phyloP scores from a whole-genome alignment of 2,797 vertebrate genomes.

The Yasuhikotakia modesta region DNA sequence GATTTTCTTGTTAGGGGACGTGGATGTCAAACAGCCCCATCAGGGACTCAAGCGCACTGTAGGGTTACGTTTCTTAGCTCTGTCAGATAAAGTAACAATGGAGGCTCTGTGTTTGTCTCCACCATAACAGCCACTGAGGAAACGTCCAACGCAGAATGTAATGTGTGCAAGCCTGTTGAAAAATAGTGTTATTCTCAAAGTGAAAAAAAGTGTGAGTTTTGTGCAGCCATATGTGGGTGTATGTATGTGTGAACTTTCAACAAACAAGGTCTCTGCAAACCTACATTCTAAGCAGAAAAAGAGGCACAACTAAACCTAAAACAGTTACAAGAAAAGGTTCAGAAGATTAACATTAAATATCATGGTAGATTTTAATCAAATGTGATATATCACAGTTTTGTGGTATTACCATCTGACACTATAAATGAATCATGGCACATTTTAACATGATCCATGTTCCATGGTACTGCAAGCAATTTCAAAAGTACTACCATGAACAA shows the following conservation, averaged over 20 bases:
- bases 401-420: no score
- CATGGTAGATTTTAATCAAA: no score
- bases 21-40: conserved; percentile 49
- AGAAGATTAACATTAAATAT: no score
- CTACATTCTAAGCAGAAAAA: conserved; percentile 19
- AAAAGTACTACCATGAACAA: no score
- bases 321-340: no score
- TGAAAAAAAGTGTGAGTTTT: conserved; percentile 34
- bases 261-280: background rate
- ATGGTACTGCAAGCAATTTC: no score
- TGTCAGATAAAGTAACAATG: conserved; percentile 2
- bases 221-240: background rate
- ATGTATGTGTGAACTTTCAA: conserved; percentile 15
- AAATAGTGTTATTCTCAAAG: conserved; percentile 53
- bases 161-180: background rate
- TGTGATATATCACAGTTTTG: no score
- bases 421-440: no score
- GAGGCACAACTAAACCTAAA: conserved; percentile 14
- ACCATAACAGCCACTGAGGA: background rate
- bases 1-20: conserved; percentile 59
- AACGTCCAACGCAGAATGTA: background rate
- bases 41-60: background rate
- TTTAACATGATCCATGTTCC: no score
- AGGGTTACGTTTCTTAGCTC: conserved; percentile 59
- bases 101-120: background rate